Evolutionary conservation across 2,113 vertebrate genomes (phyloP).

Genomic region (Himantopus leucocephalus): DNA sequence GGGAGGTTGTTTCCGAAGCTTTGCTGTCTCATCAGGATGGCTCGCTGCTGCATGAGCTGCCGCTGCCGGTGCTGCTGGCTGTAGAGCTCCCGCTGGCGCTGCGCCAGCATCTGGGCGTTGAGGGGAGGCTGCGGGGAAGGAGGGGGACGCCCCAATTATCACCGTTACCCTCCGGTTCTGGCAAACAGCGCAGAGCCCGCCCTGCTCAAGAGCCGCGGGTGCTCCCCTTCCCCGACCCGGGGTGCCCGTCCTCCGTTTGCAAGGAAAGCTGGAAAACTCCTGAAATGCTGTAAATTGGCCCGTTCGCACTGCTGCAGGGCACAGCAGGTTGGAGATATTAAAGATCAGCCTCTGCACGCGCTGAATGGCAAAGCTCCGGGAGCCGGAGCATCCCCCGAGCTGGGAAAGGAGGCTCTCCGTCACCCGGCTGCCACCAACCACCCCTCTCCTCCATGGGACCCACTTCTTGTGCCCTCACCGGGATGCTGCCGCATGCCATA

Average conservation of each 20-base stretch:
- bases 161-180: not conserved
- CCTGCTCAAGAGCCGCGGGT: fast-evolving
- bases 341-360: not conserved
- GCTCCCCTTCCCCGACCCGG: not conserved
- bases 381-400: not conserved
- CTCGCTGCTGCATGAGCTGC: conserved; percentile 92
- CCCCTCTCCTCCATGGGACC: not conserved
- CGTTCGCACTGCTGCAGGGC: fast-evolving
- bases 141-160: not conserved
- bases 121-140: conserved; percentile 81
- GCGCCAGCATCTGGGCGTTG: conserved; percentile 94
- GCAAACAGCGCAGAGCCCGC: not conserved
- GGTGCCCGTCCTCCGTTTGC: not conserved
- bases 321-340: not conserved
- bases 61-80: conserved; percentile 93
- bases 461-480: not conserved
- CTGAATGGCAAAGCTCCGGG: not conserved
- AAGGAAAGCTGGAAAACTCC: not conserved
- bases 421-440: not conserved
- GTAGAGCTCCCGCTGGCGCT: conserved; percentile 91
- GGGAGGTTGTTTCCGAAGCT: conserved; percentile 76
- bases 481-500: not conserved
- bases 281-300: not conserved
- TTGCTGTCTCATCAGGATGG: conserved; percentile 89
- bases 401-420: not conserved